These are phyloP conservation scores for Sebastes diploproa DNA, from an alignment of 2,797 vertebrate genomes.

Conservation along the genomic window DNA sequence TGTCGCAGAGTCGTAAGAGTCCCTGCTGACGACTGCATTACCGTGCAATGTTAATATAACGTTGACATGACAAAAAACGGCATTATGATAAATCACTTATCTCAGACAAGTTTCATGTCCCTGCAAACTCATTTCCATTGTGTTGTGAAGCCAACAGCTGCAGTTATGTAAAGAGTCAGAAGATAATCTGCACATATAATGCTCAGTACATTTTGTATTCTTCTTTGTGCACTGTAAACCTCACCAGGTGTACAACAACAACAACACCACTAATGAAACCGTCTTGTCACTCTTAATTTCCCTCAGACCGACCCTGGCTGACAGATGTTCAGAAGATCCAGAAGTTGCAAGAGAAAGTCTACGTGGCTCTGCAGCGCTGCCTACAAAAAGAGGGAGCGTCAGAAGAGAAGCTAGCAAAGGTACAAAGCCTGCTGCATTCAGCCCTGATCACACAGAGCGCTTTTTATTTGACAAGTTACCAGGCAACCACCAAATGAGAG, in stretches of 20 bases:
- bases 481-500: no score
- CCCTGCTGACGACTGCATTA: not conserved
- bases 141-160: not conserved
- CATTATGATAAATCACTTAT: not conserved
- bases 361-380: slow-evolving; percentile 87
- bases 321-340: slow-evolving; percentile 89
- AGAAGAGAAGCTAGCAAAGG: slow-evolving; percentile 91
- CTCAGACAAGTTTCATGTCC: not conserved
- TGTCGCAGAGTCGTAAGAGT: not conserved
- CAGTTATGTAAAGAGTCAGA: not conserved
- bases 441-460: no score
- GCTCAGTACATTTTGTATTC: not conserved
- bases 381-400: slow-evolving; percentile 85
- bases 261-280: not conserved
- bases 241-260: not conserved
- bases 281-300: not conserved
- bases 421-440: slow-evolving; percentile 42
- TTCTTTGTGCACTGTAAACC: not conserved
- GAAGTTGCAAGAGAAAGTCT: slow-evolving; percentile 91
- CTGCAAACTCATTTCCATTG: not conserved
- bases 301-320: slow-evolving; percentile 89
- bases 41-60: not conserved
- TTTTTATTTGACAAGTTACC: no score
- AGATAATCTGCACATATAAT: not conserved
- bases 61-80: not conserved